Conservation (phyloP, 2,113 vertebrate species). For the Hyla sarda region DNA sequence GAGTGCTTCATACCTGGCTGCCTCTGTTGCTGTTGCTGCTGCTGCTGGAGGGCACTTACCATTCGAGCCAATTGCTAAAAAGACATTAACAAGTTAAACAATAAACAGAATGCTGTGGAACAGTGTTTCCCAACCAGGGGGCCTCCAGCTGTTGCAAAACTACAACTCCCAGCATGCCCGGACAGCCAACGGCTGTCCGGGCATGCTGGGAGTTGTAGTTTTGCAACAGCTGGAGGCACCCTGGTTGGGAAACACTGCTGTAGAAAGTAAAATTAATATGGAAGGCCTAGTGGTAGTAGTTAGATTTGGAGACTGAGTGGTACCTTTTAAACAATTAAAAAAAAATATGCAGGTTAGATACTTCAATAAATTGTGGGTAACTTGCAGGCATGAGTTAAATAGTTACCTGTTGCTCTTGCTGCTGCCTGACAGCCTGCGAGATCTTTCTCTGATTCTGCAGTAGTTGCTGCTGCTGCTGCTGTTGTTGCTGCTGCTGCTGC, state of each 20-base stretch:
- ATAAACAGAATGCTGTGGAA: not conserved
- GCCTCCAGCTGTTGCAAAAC: too few relatives aligned
- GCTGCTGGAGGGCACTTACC: conserved; percentile 90
- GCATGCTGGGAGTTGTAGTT: too few relatives aligned
- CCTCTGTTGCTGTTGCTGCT: conserved; percentile 81
- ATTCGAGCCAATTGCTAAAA: conserved; percentile 84
- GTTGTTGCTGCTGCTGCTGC: conserved; percentile 76
- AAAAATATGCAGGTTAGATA: too few relatives aligned
- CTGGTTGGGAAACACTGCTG: too few relatives aligned
- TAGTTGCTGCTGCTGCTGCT: conserved; percentile 88
- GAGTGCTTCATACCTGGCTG: conserved; percentile 92
- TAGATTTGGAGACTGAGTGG: too few relatives aligned
- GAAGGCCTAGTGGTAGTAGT: too few relatives aligned
- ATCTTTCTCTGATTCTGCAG: conserved; percentile 97
- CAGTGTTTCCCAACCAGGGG: too few relatives aligned
- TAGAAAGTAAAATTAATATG: not conserved
- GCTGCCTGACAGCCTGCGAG: conserved; percentile 89
- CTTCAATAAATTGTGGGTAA: not conserved
- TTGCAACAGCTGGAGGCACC: too few relatives aligned
- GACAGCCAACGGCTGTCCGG: too few relatives aligned
- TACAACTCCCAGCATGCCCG: too few relatives aligned
- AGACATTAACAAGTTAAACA: not conserved
- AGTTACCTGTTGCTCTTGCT: conserved; percentile 93
- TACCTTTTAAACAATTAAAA: too few relatives aligned
- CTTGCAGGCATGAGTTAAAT: not conserved